Evolutionary conservation across 2,113 vertebrate species (phyloP).

Genomic region (Potamarius usumacintae): DNA sequence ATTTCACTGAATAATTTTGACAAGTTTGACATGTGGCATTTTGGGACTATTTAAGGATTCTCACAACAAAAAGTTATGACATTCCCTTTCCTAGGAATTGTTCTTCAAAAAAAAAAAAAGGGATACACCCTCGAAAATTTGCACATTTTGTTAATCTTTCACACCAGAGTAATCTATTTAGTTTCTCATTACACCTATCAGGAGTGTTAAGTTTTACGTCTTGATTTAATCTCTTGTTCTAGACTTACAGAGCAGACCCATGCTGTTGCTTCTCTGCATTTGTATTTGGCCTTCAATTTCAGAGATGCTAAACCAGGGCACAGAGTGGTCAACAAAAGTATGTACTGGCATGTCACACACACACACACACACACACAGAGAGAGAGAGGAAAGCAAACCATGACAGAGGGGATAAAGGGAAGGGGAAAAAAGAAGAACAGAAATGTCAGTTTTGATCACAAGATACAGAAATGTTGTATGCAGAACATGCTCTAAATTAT

Average conservation of each 20-base stretch:
- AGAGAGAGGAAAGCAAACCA: neutral
- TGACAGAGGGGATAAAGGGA: constrained; percentile 58
- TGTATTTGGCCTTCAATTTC: constrained; percentile 80
- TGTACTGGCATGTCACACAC: constrained; percentile 74
- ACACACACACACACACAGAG: constrained; percentile 18
- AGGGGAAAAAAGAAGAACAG: constrained; percentile 56
- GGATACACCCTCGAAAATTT: neutral
- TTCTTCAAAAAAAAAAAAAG: neutral
- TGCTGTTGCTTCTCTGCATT: constrained; percentile 87
- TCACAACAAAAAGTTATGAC: neutral
- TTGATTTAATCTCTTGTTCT: constrained; percentile 38
- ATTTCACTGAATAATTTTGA: neutral
- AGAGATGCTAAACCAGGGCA: constrained; percentile 83
- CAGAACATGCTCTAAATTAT: neutral
- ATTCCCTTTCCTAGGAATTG: neutral
- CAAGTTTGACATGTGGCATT: neutral
- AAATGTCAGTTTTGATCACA: constrained; percentile 20
- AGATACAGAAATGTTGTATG: neutral
- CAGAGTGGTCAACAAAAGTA: constrained; percentile 81
- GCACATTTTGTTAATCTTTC: neutral
- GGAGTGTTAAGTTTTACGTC: neutral
- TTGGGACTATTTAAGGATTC: neutral
- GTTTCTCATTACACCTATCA: neutral
- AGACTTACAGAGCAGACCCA: constrained; percentile 96
- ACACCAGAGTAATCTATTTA: neutral